Conservation (phyloP, 2,888 invertebrate species). For the Drosophila helvetica region DNA sequence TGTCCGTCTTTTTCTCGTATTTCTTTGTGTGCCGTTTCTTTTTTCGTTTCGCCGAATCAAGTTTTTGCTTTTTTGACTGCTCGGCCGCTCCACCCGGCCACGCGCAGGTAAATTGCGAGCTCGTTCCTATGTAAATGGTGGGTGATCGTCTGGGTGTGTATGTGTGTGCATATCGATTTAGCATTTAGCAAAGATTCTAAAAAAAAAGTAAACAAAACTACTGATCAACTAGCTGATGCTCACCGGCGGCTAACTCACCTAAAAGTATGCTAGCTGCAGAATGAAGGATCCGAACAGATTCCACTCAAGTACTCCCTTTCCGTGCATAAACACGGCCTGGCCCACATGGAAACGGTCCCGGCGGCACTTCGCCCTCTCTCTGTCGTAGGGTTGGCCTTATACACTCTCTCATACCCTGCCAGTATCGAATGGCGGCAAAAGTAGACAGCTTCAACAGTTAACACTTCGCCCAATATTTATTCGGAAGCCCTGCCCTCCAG, state of each 20-base stretch:
- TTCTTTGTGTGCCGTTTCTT: constrained; percentile 38
- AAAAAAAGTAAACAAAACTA: too few species aligned
- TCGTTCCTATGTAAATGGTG: constrained; percentile 11
- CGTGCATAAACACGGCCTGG: background rate
- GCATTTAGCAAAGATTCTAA: constrained; percentile 14
- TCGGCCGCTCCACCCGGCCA: constrained; percentile 23
- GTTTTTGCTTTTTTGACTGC: constrained; percentile 5
- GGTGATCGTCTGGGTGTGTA: background rate
- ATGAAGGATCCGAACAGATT: background rate
- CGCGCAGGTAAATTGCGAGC: constrained; percentile 26
- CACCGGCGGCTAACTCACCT: background rate
- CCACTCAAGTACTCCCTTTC: background rate
- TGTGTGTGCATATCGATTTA: background rate
- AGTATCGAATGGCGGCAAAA: background rate
- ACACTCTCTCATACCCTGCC: background rate
- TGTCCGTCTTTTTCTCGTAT: constrained; percentile 12
- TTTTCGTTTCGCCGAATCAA: constrained; percentile 17
- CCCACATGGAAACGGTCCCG: too few species aligned
- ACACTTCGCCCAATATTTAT: too few species aligned
- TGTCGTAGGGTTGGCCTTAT: background rate
- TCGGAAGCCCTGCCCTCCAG: too few species aligned
- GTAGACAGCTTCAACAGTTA: background rate
- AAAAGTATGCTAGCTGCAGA: background rate
- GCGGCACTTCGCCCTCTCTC: background rate
- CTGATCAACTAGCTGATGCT: constrained; percentile 17